Evolutionary conservation across 2,888 invertebrate genomes (phyloP).

Genomic region (Andrena dorsata): DNA sequence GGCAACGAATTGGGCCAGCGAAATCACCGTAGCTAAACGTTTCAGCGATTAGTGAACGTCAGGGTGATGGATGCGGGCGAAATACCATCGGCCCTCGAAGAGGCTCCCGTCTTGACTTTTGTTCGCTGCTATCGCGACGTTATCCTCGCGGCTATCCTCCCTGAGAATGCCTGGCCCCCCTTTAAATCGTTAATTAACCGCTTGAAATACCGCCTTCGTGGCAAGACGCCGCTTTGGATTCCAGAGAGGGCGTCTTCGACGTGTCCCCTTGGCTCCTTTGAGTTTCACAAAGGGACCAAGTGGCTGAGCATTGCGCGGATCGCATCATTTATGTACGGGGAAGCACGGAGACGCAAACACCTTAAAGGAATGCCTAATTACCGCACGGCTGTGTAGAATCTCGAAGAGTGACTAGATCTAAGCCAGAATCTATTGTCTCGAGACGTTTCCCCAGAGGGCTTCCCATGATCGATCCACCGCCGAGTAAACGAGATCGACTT

Average conservation of each 20-base stretch:
- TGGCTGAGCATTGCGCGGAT: neutral
- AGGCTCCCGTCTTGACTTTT: slow-evolving; percentile 2
- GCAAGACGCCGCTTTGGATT: neutral
- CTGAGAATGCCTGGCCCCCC: neutral
- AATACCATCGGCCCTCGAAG: neutral
- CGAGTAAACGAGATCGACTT: slow-evolving; percentile 14
- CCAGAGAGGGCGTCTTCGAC: neutral
- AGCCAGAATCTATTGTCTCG: neutral
- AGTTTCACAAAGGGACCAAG: neutral
- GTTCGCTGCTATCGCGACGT: neutral
- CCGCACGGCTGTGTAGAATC: neutral
- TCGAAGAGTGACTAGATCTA: neutral
- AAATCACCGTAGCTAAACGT: slow-evolving; percentile 14
- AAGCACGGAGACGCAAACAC: neutral
- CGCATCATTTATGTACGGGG: neutral
- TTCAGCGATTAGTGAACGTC: slow-evolving; percentile 17
- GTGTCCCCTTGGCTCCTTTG: neutral
- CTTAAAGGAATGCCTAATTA: slow-evolving; percentile 38
- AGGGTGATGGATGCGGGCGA: slow-evolving; percentile 14
- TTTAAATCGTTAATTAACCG: slow-evolving; percentile 17
- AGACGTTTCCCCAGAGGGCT: neutral
- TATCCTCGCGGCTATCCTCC: neutral
- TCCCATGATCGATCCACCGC: slow-evolving; percentile 35
- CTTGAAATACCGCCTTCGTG: neutral
- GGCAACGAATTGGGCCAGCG: neutral